Base-by-base conservation (phyloP, 1,140 invertebrate genomes). In the Telenomus remus region DNA sequence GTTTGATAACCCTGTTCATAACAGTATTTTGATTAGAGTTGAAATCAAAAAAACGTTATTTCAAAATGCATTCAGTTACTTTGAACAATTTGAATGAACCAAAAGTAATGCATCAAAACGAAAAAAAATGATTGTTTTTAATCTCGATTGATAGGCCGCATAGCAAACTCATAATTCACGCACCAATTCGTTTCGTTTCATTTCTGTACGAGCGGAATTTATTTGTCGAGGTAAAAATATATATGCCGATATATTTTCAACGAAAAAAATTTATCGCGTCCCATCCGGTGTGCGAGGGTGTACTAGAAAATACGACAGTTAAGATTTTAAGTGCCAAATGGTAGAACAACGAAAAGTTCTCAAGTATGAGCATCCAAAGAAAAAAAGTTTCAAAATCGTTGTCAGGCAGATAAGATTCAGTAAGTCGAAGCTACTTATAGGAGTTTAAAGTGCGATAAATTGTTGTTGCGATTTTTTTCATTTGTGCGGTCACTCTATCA, bases 381-480 rank as follows among this genome's bases (percentile, higher is more conserved):
- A 4, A 55, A 59, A 64, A 75, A 68, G 56, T 74, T 74, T 68
- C 8, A 19, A 46, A 61, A 74, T 68, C 14, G 57, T 66, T 59
- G 48, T 66, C 43, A 14, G 19, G 19, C 19, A 65, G 54, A 72
- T 73, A 74, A 61, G 63, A 56, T 65, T 60, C 59, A 46, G 53
- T 65, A 70, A 76, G 69, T 70, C 63, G 44, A 53, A 59, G 59
- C 65, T 65, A 76, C 72, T 76, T 65, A 64, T 42, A 54, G 14
- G 54, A 76, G 65, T 69, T 76, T 76, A 70, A 76, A 70, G 54
- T 70, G 39, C 65, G 64, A 64, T 70, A 70, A 69, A 76, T 69
- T 49, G 72, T 69, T 75, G 64, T 46, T 13, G 42, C 12, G 34
- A 49, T 55, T 57, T 57, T 51, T 13, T 39, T 15, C 15, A 4